A percentile compares a stretch with the other conserved stretches of the same genome.
Conservation (phyloP, 2,113 vertebrate genomes). For the Glareola pratincola region DNA sequence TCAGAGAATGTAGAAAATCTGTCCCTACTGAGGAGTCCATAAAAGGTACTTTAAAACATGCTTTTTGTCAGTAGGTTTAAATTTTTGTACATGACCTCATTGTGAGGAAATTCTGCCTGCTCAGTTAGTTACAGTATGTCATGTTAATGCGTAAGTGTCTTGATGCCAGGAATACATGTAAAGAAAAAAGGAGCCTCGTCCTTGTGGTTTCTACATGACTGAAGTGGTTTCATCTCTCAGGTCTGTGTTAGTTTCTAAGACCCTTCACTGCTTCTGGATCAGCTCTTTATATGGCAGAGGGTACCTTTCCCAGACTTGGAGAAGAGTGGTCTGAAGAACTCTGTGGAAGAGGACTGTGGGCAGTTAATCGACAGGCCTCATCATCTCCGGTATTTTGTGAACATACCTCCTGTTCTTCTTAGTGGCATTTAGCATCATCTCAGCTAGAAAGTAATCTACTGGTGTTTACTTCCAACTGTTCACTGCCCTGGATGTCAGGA, state of each 20-base stretch:
- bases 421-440: not conserved
- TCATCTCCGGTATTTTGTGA: not conserved
- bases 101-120: not conserved
- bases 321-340: not conserved
- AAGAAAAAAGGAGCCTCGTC: not conserved
- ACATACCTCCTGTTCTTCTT: not conserved
- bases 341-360: not conserved
- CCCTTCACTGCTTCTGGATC: not conserved
- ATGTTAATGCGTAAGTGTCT: not conserved
- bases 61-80: not conserved
- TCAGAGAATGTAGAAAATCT: not conserved
- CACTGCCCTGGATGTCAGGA: not conserved
- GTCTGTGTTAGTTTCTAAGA: not conserved
- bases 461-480: not conserved
- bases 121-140: not conserved
- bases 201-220: not conserved
- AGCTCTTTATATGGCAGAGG: not conserved
- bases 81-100: fast-evolving
- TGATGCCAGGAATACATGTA: too few relatives aligned
- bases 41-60: not conserved
- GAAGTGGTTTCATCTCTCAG: not conserved
- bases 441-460: not conserved
- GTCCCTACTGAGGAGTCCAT: not conserved
- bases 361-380: not conserved
- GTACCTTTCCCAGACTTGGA: not conserved